Conservation (phyloP, 2,113 vertebrate genomes). For the Odontophorus gujanensis region DNA sequence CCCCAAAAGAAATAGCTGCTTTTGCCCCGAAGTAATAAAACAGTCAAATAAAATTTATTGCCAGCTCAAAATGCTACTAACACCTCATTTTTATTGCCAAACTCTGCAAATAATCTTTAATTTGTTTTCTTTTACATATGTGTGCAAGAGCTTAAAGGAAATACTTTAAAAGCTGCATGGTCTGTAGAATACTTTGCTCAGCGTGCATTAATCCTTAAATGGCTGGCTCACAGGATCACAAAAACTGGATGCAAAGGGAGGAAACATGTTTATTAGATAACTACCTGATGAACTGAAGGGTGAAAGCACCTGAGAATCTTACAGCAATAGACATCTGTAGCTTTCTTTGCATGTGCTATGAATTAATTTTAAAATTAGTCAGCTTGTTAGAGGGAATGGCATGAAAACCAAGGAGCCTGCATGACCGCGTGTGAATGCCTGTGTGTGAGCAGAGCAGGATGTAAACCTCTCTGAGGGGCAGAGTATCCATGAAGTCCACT, state of each 20-base stretch:
- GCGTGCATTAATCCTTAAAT: neutral
- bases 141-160: slow-evolving; percentile 44
- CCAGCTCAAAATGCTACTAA: slow-evolving; percentile 51
- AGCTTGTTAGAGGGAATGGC: neutral
- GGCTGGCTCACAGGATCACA: neutral
- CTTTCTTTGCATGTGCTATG: neutral
- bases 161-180: neutral
- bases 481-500: neutral
- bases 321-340: neutral
- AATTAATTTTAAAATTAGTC: neutral
- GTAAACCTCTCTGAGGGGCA: neutral
- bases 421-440: neutral
- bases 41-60: slow-evolving; percentile 48
- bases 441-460: neutral
- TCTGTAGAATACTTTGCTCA: neutral
- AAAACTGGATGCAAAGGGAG: neutral
- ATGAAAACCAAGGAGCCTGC: neutral
- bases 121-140: slow-evolving; percentile 59
- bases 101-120: slow-evolving; percentile 53
- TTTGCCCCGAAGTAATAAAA: slow-evolving; percentile 38
- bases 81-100: slow-evolving; percentile 57
- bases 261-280: neutral
- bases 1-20: slow-evolving; percentile 26
- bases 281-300: neutral
- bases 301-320: neutral